Base-by-base conservation (phyloP, 1,140 invertebrate genomes). In the Cydia strobilella region DNA sequence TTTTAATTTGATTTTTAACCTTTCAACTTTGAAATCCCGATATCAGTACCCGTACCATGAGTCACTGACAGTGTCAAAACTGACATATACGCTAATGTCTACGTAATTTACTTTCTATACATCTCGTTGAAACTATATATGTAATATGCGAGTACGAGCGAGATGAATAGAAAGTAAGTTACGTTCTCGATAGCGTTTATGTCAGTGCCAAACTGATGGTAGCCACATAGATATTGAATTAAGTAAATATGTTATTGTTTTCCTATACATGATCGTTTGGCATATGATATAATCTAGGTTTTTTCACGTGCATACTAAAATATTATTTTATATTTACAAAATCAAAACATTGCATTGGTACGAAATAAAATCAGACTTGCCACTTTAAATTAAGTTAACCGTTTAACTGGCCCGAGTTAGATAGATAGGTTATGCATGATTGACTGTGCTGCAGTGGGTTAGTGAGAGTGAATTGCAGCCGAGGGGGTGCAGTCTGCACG, bases 391-490 rank as follows among this genome's bases (percentile, higher is more conserved):
- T 10, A 12, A 23, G 69, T 2, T 1, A 27, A 9, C 71, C 10
- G 35, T 45, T 54, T 18, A 13, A 72, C 18, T 25, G 72, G 54
- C 54, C 9, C n/a, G 15, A n/a, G n/a, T 92, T 92, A 91, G 87
- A 84, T 85, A 82, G 82, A 82, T 82, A 80, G 81, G 84, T 87
- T 89, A 88, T 90, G 88, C 88, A 88, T 90, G 90, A 91, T 90
- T 86, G 90, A 91, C 85, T 90, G 84, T 86, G 85, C 86, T 92
- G 90, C 89, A 92, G 89, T 92, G 89, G 90, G 90, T 92, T 92
- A 92, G 90, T 92, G 90, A 92, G 90, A 92, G 90, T 92, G 90
- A 92, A 92, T 90, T 90, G 91, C 85, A 84, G 78, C 31, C 69
- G 84, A 82, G 73, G 75, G 74, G 72, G 39, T 79, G 80, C 84